Base-by-base conservation (phyloP, 2,797 vertebrate genomes). In the Muscicapa comitata region DNA sequence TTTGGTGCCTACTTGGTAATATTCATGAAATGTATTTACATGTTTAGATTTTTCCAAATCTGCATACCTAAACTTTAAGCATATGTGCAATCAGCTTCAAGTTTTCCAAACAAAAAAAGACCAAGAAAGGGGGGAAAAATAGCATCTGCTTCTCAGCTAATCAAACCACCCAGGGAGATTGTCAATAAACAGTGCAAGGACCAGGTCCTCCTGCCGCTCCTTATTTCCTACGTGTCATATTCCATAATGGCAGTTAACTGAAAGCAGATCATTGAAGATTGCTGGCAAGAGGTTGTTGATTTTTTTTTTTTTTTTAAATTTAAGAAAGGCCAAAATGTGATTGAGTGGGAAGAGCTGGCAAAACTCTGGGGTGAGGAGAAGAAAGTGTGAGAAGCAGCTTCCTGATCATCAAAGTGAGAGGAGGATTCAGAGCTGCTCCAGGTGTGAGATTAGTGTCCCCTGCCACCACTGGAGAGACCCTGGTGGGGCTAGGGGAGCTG, bases 1-100 rank as follows among this genome's bases (percentile, higher is more conserved):
- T 96, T 96, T 96, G 74, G 91, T 96, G 82, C 87, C 94, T 88
- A 88, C 76, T 94, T 95, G 91, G 82, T 96, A 95, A 90, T 96
- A 96, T 94, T 96, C 95, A 91, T 71, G 77, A 97, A 94, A 94
- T 43, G 37, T 65, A 88, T 96, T 95, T 94, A 91, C 91, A 93
- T 94, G 94, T 96, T 95, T 96, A 94, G 95, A 81, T 86, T 94
- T 86, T 94, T 87, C 70, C 70, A 84, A 78, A 94, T 94, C 96
- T 96, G n/a, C 85, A 70, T 97, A 78, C 87, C 95, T 84, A 96
- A 95, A 96, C 91, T 95, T 95, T 53, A 90, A 96, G 94, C 95
- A 96, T 59, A 95, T 96, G 95, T 96, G 87, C 95, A 97, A 97
- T 94, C 95, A 96, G 63, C 83, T 94, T 93, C 67, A 90, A 81